Evolutionary conservation across 2,888 invertebrate genomes (phyloP), one percentile per base, ranked within the genome.

Genomic region (Sycophila texana): DNA sequence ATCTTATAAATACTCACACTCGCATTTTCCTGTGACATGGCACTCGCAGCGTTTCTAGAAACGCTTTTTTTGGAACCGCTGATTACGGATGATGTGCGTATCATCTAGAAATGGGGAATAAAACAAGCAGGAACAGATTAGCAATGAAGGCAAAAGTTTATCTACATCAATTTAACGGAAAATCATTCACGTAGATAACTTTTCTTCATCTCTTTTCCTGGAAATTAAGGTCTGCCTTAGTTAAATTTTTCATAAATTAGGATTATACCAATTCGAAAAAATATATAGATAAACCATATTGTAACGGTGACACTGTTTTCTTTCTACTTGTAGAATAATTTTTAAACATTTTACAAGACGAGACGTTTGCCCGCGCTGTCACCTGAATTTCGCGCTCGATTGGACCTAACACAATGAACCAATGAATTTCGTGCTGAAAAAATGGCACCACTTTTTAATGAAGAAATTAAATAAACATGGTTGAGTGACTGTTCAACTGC

Each of bases 51-150:
- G 39, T 72, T 20, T 10, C 22, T 77, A 72, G 72, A 57, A 66
- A 51, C 53, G 66, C 68, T 68, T 60, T 68, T 75, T 75, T 75
- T 68, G 51, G 75, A 68, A 75, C 75, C 26, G 60, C 60, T 20
- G 60, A 51, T 30, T 51, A 72, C 60, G 58, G 72, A 58, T 49
- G 66, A 72, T 58, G 71, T 39, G 58, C 77, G 65, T 49, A 77
- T 30, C 22, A 72, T 72, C 77, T 77, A 77, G 55, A 77, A 77
- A 65, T 72, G 53, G 71, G 57, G 55, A 70, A 39, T 39, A 74
- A 72, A 77, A 71, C 65, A 77, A 72, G 72, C 77, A 65, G 77
- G 77, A 77, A 20, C 39, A 51, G 39, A 75, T 75, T 60, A 68
- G 75, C 75, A 12, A 51, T 14, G 16, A 53, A n/a, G 18, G 1